Percentiles rank a stretch among this genome's conserved stretches.
These are phyloP conservation scores for Perizoma affinitatum DNA, from an alignment of 2,888 invertebrate species.

Conservation along the genomic window DNA sequence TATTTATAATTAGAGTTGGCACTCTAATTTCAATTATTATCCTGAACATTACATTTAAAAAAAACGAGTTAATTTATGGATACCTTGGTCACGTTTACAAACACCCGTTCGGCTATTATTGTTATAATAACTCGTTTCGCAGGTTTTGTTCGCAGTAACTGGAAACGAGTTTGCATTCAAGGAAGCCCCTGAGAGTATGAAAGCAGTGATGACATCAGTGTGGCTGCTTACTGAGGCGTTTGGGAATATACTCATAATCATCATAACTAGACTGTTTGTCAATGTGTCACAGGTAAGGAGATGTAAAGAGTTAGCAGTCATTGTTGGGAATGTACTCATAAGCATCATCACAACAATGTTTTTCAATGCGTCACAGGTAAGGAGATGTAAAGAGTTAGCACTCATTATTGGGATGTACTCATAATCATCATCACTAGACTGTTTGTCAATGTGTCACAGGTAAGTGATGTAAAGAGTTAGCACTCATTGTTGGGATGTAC, in stretches of 20 bases:
- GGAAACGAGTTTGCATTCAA: slow-evolving; percentile 95
- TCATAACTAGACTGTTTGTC: slow-evolving; percentile 87
- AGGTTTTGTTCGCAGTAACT: slow-evolving; percentile 84
- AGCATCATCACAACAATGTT: too few species aligned
- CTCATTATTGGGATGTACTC: too few species aligned
- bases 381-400: neutral
- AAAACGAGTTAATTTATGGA: too few species aligned
- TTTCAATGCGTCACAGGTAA: slow-evolving; percentile 74
- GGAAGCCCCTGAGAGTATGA: slow-evolving; percentile 93
- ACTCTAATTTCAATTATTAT: too few species aligned
- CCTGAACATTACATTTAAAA: too few species aligned
- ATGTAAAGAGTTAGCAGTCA: too few species aligned
- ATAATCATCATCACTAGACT: too few species aligned
- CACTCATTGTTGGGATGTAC: slow-evolving; percentile 86
- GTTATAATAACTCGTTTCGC: neutral
- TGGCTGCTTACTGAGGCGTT: slow-evolving; percentile 93
- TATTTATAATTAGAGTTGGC: too few species aligned
- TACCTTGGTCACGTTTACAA: too few species aligned
- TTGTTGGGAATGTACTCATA: too few species aligned
- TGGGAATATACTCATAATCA: slow-evolving; percentile 92
- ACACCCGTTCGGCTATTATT: too few species aligned
- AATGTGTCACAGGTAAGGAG: slow-evolving; percentile 65
- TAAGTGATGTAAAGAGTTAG: neutral
- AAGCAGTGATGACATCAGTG: slow-evolving; percentile 91
- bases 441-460: slow-evolving; percentile 74